These are phyloP conservation scores for Microcebus jonahi DNA, from an alignment of 2,113 vertebrate genomes.

Conservation along the genomic window DNA sequence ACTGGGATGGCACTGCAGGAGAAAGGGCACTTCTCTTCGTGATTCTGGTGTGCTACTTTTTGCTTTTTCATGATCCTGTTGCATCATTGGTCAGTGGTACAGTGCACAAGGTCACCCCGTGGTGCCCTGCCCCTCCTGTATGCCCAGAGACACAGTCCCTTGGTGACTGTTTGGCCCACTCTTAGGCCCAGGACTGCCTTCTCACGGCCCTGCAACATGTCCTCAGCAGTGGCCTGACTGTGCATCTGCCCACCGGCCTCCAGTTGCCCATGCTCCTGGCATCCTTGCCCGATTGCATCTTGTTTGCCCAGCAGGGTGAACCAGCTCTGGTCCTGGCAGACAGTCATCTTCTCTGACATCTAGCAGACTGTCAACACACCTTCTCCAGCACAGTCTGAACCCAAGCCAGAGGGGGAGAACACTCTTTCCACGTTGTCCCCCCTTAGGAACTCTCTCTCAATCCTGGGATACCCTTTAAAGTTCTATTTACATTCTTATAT, in stretches of 20 bases:
- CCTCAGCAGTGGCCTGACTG: neutral
- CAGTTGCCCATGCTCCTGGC: neutral
- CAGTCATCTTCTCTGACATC: neutral
- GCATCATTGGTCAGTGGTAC: neutral
- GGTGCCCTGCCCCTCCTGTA: neutral
- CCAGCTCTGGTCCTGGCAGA: neutral
- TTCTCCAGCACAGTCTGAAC: neutral
- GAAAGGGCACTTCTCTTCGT: neutral
- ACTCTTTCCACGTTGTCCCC: neutral
- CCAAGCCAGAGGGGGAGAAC: neutral
- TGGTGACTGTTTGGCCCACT: neutral
- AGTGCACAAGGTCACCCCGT: accelerated
- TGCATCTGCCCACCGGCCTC: neutral
- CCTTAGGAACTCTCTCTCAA: neutral
- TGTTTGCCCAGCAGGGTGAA: neutral
- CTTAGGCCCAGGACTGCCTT: neutral
- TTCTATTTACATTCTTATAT: neutral
- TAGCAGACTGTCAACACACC: neutral
- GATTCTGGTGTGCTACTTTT: neutral
- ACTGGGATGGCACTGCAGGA: neutral
- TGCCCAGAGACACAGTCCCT: neutral
- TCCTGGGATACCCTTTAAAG: neutral
- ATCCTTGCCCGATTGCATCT: neutral
- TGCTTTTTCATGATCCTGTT: neutral
- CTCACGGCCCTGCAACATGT: neutral